These are phyloP conservation scores for Actenoides hombroni DNA, from an alignment of 2,113 vertebrate species.

Conservation along the genomic window DNA sequence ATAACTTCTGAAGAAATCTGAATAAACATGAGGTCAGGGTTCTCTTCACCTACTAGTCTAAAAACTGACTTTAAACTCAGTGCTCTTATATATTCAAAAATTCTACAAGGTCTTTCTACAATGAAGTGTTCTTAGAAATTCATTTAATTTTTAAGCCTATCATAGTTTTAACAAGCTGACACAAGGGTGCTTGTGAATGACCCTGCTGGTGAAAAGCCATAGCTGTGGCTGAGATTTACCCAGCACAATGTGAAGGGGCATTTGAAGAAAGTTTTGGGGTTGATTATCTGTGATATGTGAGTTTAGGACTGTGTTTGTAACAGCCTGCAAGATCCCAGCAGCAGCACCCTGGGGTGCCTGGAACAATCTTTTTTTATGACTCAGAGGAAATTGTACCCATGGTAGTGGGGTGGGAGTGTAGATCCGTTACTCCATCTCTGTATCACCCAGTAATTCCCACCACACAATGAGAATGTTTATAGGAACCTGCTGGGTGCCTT, in stretches of 20 bases:
- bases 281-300: not conserved
- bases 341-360: not conserved
- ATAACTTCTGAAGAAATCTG: not conserved
- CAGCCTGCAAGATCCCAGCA: not conserved
- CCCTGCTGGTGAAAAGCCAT: not conserved
- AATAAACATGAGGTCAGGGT: not conserved
- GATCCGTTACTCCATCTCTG: not conserved
- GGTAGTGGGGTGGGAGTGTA: not conserved
- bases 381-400: not conserved
- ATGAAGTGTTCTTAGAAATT: not conserved
- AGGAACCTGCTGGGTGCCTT: not conserved
- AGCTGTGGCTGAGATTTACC: not conserved
- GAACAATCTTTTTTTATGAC: not conserved
- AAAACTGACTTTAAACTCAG: not conserved
- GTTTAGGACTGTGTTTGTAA: not conserved
- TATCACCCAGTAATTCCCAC: not conserved
- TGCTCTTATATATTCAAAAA: not conserved
- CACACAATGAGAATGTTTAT: not conserved
- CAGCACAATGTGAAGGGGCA: not conserved
- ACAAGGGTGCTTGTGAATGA: not conserved
- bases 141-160: not conserved
- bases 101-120: not conserved
- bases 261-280: not conserved
- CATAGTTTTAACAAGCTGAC: not conserved
- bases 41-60: not conserved